Base-by-base conservation (phyloP, 2,113 vertebrate genomes). In the Cyprinus carpio region DNA sequence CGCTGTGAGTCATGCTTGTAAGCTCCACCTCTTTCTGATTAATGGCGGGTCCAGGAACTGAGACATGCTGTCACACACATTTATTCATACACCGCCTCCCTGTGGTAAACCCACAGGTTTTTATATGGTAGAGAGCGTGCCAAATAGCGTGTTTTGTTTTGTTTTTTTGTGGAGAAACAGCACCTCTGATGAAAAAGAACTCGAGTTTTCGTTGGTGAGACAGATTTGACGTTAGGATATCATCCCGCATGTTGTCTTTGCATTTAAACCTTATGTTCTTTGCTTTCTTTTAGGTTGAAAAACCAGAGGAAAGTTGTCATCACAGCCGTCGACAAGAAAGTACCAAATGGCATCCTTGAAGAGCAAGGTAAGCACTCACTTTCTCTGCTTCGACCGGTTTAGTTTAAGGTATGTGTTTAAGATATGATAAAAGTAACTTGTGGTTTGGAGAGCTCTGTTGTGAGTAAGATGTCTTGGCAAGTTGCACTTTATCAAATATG, bases 261-360 rank as follows among this genome's bases (percentile, higher is more conserved):
- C 67, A 81, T 84, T 7, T 91, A 40, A 27, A 15, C 23, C 9
- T 75, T 5, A 27, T 15, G 13, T 31, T 1, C 64, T 20, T 69
- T 7, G 62, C 16, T 62, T 29, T 51, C 43, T 46, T 29, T 0
- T 89, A 99, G 98, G 97, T 96, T 97, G 94, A 95, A 94, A 92
- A 97, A 95, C 80, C 96, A 97, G 69, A 94, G 95, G 92, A 98
- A 99, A 90, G 96, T 95, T 0, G 96, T 94, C 83, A 96, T 98
- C 88, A 99, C 91, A 87, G 93, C 95, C 6, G 94, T 94, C 2
- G 97, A 99, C 94, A 99, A 99, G 87, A 99, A 99, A 93, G 95
- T 98, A 92, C 98, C 98, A 3, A 99, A 99, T 91, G 98, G 98
- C 88, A 97, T 99, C 93, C 90, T 98, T 87, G 98, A 99, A 85